Conservation (phyloP, 2,797 vertebrate species). For the Lepus townsendii region DNA sequence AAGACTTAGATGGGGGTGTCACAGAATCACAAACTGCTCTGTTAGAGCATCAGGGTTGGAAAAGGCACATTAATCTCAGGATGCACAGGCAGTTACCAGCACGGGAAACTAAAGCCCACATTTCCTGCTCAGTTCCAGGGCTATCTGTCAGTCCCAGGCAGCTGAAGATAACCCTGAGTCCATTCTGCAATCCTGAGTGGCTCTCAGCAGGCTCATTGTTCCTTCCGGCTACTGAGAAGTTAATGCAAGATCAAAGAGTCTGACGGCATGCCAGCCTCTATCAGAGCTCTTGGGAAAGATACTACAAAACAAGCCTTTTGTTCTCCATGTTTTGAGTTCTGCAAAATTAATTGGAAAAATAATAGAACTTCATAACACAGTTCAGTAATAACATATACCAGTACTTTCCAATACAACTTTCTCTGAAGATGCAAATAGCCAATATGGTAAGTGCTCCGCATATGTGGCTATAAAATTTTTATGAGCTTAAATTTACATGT, state of each 20-base stretch:
- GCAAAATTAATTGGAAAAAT: slow-evolving; percentile 37
- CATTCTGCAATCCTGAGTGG: neutral
- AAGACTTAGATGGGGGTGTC: neutral
- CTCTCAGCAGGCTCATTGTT: neutral
- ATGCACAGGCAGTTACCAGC: neutral
- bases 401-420: neutral
- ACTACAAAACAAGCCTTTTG: neutral
- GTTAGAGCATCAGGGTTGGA: neutral
- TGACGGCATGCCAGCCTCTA: neutral
- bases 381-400: neutral
- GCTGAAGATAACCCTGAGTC: neutral
- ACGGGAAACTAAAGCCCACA: neutral
- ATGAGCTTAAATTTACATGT: slow-evolving; percentile 46
- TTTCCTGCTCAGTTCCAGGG: neutral
- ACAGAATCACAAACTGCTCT: neutral
- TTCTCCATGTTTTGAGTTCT: neutral
- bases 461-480: neutral
- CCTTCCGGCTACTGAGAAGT: slow-evolving; percentile 8
- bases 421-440: neutral
- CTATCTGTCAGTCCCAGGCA: neutral
- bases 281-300: neutral
- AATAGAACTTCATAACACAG: neutral
- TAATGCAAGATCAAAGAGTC: neutral
- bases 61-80: neutral
- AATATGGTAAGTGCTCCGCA: neutral